These are phyloP conservation scores for Palaemon carinicauda DNA, from an alignment of 1,140 invertebrate species.

Conservation along the genomic window DNA sequence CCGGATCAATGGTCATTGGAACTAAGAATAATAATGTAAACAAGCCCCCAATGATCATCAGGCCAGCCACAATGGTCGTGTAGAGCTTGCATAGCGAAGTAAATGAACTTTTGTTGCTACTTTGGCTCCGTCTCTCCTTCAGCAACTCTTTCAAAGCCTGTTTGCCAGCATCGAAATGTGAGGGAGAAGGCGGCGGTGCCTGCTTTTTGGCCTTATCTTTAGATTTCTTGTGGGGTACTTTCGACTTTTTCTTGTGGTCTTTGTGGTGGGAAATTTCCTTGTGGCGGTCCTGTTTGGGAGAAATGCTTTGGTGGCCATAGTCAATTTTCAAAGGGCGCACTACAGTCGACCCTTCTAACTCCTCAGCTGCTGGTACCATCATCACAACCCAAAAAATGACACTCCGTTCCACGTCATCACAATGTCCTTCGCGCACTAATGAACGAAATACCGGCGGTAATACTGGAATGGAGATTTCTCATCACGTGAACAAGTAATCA, in stretches of 20 bases:
- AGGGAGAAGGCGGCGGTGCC: not conserved
- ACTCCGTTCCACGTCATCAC: not conserved
- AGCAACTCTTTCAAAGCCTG: conserved; percentile 52
- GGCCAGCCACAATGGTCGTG: conserved; percentile 83
- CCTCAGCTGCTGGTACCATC: conserved; percentile 5
- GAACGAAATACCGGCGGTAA: not conserved
- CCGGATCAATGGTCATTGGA: conserved; percentile 88
- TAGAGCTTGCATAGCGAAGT: conserved; percentile 40
- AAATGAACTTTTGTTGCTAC: conserved; percentile 41
- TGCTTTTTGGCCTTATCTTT: not conserved
- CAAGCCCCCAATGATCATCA: conserved; percentile 84
- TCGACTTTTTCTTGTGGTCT: not conserved
- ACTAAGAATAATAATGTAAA: conserved; percentile 90
- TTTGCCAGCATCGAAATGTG: conserved; percentile 47
- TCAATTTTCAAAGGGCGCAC: not conserved
- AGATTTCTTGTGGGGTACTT: not conserved
- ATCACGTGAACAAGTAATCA: not conserved
- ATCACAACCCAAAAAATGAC: not conserved
- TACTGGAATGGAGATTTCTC: not conserved
- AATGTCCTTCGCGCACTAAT: not conserved
- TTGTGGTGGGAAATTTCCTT: not conserved
- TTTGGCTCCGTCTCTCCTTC: conserved; percentile 45
- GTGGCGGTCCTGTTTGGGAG: not conserved
- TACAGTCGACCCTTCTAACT: not conserved
- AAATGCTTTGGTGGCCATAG: not conserved